Conservation (phyloP, 2,797 vertebrate species). For the Semotilus atromaculatus region DNA sequence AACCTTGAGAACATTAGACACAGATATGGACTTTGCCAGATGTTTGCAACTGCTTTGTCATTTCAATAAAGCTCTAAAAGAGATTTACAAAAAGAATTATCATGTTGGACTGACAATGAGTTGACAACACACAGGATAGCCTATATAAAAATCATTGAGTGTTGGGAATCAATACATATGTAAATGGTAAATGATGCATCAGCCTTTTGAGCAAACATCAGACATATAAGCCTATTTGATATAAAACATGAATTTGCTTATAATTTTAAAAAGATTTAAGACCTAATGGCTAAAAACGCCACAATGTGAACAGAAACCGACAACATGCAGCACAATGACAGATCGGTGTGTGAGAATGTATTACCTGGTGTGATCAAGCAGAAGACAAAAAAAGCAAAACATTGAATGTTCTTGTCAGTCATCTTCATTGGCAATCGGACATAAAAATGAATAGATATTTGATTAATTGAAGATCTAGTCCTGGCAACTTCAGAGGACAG, state of each 20-base stretch:
- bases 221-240: neutral
- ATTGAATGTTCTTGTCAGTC: neutral
- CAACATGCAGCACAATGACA: neutral
- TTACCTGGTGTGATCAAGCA: conserved; percentile 39
- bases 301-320: neutral
- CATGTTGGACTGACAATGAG: neutral
- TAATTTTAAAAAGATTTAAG: neutral
- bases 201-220: neutral
- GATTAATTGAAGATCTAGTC: neutral
- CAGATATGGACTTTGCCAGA: conserved; percentile 62
- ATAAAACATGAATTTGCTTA: neutral
- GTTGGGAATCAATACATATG: neutral
- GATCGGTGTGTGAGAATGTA: neutral
- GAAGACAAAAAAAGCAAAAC: neutral
- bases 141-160: neutral
- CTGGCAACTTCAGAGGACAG: neutral
- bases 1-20: neutral
- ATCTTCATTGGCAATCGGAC: neutral
- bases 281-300: neutral
- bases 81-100: conserved; percentile 57
- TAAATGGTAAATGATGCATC: neutral
- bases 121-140: neutral
- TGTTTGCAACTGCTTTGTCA: conserved; percentile 61
- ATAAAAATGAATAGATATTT: neutral
- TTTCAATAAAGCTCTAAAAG: conserved; percentile 64